Conservation (phyloP, 1,140 invertebrate genomes). For the Drosophila nannoptera region DNA sequence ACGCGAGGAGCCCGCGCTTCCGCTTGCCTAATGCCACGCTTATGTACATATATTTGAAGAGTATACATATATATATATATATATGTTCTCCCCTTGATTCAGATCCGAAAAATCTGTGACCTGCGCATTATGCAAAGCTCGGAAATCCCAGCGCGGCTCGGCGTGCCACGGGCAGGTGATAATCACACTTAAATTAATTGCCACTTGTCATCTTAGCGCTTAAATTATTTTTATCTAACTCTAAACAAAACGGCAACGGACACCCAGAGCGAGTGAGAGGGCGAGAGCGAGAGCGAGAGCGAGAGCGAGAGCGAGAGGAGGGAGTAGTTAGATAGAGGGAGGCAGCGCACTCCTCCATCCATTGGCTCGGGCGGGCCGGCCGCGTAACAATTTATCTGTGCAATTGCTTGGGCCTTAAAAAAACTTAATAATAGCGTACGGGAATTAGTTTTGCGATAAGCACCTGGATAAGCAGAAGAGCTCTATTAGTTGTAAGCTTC, state of each 20-base stretch:
- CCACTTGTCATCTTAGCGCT: slow-evolving; percentile 76
- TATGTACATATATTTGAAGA: slow-evolving; percentile 52
- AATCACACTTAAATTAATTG: slow-evolving; percentile 78
- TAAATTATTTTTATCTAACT: slow-evolving; percentile 76
- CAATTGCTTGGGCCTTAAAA: slow-evolving; percentile 52
- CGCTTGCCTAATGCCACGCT: slow-evolving; percentile 40
- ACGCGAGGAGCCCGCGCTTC: slow-evolving; percentile 16
- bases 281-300: too few species aligned
- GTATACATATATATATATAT: slow-evolving; percentile 36
- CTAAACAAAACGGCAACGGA: slow-evolving; percentile 38
- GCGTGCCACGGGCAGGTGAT: slow-evolving; percentile 67
- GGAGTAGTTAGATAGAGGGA: slow-evolving; percentile 11
- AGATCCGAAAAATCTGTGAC: slow-evolving; percentile 74
- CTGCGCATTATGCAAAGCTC: slow-evolving; percentile 52
- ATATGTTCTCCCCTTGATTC: slow-evolving; percentile 30
- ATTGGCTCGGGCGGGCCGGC: slow-evolving; percentile 26
- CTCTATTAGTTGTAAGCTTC: slow-evolving; percentile 65
- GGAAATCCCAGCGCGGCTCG: slow-evolving; percentile 61
- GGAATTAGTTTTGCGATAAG: slow-evolving; percentile 69
- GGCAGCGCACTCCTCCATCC: slow-evolving; percentile 16
- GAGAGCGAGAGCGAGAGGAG: too few species aligned
- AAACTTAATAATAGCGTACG: slow-evolving; percentile 30
- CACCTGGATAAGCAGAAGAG: slow-evolving; percentile 55
- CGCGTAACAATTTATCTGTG: slow-evolving; percentile 43
- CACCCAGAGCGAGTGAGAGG: not conserved